Evolutionary conservation across 2,888 invertebrate species (phyloP), one percentile per base, ranked within the genome.

Genomic region (Drosophila monieri): DNA sequence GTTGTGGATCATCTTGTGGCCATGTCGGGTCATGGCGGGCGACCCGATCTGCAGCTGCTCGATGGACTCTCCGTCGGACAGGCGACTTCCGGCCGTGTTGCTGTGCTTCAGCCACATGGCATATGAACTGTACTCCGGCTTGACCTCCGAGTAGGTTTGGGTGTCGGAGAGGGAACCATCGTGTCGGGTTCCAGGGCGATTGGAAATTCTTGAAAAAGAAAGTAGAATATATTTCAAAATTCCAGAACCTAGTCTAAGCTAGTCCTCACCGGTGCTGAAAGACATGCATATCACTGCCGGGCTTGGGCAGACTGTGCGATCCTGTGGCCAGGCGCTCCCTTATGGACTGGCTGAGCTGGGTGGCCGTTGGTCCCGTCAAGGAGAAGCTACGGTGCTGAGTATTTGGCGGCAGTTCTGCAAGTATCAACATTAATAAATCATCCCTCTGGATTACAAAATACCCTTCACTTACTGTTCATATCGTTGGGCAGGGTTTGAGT

Each of bases 41-140:
- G 93, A 93, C 64, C 94, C 93, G 76, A 96, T 94, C 88, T 96
- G 96, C 80, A 95, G 92, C 64, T 94, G 95, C 92, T 96, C 96
- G 92, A 97, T 94, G 86, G 97, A 96, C 91, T 98, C 98, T 60
- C 98, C 97, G 90, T 97, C 97, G 51, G 97, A 97, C 74, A 97
- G 93, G 60, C 95, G 93, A 73, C 95, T 95, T 76, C 95, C 94
- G 69, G 95, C 95, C 76, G 95, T 95, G 89, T 95, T 95, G 94
- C 97, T 97, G 92, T 97, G 97, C 90, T 97, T 94, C 87, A 97
- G 93, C 97, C 97, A 97, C 73, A 96, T 95, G 18, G 95, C 95
- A 89, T 97, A 97, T 87, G 96, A 96, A 53, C 95, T 95, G 89
- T 96, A 96, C 88, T 96, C 96, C 39, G 96, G 96, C 78, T 94